Percentiles rank a stretch among this genome's conserved stretches.
These are phyloP conservation scores for Xestobium rufovillosum DNA, from an alignment of 2,888 invertebrate species.

Conservation along the genomic window DNA sequence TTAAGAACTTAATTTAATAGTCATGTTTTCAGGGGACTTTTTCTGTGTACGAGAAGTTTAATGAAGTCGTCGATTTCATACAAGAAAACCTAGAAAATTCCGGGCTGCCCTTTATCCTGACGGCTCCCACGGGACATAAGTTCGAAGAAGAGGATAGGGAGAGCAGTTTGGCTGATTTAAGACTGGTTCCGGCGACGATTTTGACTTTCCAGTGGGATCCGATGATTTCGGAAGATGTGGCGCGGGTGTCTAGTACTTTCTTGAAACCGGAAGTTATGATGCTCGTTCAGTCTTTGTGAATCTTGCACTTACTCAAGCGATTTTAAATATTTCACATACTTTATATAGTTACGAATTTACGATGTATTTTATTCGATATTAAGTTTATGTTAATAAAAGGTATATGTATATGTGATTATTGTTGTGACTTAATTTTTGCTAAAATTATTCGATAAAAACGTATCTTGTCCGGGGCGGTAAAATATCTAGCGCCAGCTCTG, in stretches of 20 bases:
- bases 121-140: slow-evolving; percentile 59
- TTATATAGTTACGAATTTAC: slow-evolving; percentile 6
- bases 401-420: too few species aligned
- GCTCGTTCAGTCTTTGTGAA: slow-evolving; percentile 53
- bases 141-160: slow-evolving; percentile 60
- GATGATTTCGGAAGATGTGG: slow-evolving; percentile 47
- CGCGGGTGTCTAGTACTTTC: slow-evolving; percentile 52
- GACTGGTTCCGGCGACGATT: slow-evolving; percentile 75
- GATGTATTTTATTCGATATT: slow-evolving; percentile 8
- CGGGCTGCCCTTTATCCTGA: slow-evolving; percentile 63
- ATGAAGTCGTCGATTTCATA: slow-evolving; percentile 70
- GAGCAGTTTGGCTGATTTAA: slow-evolving; percentile 67
- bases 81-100: slow-evolving; percentile 64
- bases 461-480: too few species aligned
- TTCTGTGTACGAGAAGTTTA: slow-evolving; percentile 70
- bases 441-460: too few species aligned
- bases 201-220: slow-evolving; percentile 67
- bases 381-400: too few species aligned
- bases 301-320: too few species aligned
- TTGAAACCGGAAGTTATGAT: slow-evolving; percentile 73
- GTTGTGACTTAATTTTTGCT: too few species aligned
- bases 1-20: slow-evolving; percentile 5
- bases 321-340: background rate
- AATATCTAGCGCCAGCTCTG: too few species aligned
- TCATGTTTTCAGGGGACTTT: slow-evolving; percentile 70